Conservation (phyloP, 2,888 invertebrate genomes). For the Bugulina stolonifera region DNA sequence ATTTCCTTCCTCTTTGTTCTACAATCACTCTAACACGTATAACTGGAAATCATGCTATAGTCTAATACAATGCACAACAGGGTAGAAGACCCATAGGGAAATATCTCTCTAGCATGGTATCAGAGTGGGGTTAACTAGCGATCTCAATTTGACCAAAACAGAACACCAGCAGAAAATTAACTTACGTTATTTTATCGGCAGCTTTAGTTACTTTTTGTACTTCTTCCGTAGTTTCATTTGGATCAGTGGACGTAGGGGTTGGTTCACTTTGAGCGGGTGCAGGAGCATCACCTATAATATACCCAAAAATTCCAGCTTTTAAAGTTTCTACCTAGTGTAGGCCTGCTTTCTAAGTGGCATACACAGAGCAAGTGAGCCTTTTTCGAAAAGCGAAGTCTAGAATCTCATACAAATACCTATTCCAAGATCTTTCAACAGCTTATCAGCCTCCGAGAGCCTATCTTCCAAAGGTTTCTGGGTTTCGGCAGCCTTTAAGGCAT, state of each 20-base stretch:
- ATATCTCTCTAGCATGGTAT: too few species aligned
- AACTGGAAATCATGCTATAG: not conserved
- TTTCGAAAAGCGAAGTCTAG: too few species aligned
- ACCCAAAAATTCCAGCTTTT: not conserved
- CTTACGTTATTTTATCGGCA: not conserved
- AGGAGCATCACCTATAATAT: constrained; percentile 26
- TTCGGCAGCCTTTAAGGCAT: not conserved
- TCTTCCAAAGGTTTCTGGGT: constrained; percentile 21
- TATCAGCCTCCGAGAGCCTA: constrained; percentile 40
- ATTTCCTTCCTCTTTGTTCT: constrained; percentile 10
- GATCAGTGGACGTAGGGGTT: not conserved
- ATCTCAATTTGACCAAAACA: too few species aligned
- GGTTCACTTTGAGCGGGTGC: not conserved
- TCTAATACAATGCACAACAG: too few species aligned
- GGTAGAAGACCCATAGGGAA: too few species aligned
- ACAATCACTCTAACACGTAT: not conserved
- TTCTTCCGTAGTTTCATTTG: not conserved
- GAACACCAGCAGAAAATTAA: too few species aligned
- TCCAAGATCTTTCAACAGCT: constrained; percentile 44
- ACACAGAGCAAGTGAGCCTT: not conserved
- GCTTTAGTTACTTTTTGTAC: not conserved
- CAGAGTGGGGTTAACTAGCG: too few species aligned
- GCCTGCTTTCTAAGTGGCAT: too few species aligned
- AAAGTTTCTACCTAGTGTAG: constrained; percentile 18
- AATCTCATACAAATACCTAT: constrained; percentile 32